phyloP scores from a whole-genome alignment of 2,888 invertebrate species.

The Ptycholaimellus sp. region DNA sequence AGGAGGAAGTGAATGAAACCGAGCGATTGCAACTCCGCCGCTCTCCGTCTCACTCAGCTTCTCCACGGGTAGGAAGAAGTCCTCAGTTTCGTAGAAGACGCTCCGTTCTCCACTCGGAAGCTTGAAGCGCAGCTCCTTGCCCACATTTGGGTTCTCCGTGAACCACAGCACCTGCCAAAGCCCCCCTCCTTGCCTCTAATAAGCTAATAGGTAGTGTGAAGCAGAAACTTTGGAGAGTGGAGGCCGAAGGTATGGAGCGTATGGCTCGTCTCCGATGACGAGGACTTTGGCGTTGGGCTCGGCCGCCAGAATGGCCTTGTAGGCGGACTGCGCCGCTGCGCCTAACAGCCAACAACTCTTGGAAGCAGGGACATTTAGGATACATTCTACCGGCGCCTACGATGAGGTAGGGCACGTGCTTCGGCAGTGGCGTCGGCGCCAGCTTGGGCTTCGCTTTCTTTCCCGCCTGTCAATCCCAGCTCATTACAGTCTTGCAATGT shows the following conservation, averaged over 20 bases:
- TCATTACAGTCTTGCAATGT: too few relatives aligned
- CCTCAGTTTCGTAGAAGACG: conserved; percentile 42
- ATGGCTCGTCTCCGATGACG: conserved; percentile 53
- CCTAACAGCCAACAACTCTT: too few relatives aligned
- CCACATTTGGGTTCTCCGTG: conserved; percentile 37
- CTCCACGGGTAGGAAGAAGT: conserved; percentile 45
- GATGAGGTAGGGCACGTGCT: too few relatives aligned
- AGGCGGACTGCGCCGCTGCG: conserved; percentile 32
- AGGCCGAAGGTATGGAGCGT: conserved; percentile 78
- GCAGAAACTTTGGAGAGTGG: conserved; percentile 77
- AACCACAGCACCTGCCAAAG: conserved; percentile 84
- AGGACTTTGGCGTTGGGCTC: conserved; percentile 35
- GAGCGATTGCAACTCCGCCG: conserved; percentile 61
- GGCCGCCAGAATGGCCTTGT: conserved; percentile 29
- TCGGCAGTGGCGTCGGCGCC: too few relatives aligned
- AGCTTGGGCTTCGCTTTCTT: too few relatives aligned
- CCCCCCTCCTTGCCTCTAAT: too few relatives aligned
- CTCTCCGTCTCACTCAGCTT: conserved; percentile 39
- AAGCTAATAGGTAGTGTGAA: too few relatives aligned
- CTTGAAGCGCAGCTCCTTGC: conserved; percentile 46
- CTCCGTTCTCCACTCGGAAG: conserved; percentile 76
- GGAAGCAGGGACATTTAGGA: too few relatives aligned
- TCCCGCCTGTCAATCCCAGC: too few relatives aligned
- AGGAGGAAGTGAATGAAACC: too few relatives aligned
- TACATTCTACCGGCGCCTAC: too few relatives aligned